Evolutionary conservation across 2,888 invertebrate species (phyloP), one percentile per base, ranked within the genome.

Genomic region (Eristalinus sepulchralis): DNA sequence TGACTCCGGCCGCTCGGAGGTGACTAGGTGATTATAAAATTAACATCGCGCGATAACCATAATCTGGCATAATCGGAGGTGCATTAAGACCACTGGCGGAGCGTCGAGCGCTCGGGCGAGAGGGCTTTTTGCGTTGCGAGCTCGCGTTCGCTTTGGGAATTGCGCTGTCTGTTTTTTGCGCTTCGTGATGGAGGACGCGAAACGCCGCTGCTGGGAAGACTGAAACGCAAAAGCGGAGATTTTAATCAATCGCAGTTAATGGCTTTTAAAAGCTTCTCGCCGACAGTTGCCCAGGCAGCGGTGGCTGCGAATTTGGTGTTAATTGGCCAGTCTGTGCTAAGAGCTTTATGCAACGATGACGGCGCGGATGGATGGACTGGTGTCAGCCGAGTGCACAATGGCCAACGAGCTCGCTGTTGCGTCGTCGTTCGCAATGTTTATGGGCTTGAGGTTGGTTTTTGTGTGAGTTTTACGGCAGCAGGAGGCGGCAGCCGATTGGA

Each of bases 1-100:
- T 81, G 82, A 85, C 77, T 81, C 67, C 76, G 60, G 71, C 71
- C 24, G 27, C 81, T 64, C 24, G 81, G 82, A 82, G 76, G 77
- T 82, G 85, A 77, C 72, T 82, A 67, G 83, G 71, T 86, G 83
- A 86, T 86, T 86, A 75, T 79, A 86, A 83, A 86, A 86, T 83
- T 86, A 83, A 83, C 86, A 86, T 78, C 83, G 66, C 75, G 67
- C 86, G 83, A 86, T 86, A 86, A 57, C 75, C 55, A 79, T 83
- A 83, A 83, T 86, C 86, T 79, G 86, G 86, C 83, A 86, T 86
- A 75, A 86, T 78, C 78, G 70, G 64, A 75, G 79, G 33, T 83
- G 83, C 86, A 86, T 79, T 83, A 82, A 82, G 78, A 63, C 68
- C 67, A 36, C 68, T 64, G 60, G 59, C 47, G 17, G 64, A 27